phyloP scores from a whole-genome alignment of 2,888 invertebrate species.

The Hermodice carunculata region DNA sequence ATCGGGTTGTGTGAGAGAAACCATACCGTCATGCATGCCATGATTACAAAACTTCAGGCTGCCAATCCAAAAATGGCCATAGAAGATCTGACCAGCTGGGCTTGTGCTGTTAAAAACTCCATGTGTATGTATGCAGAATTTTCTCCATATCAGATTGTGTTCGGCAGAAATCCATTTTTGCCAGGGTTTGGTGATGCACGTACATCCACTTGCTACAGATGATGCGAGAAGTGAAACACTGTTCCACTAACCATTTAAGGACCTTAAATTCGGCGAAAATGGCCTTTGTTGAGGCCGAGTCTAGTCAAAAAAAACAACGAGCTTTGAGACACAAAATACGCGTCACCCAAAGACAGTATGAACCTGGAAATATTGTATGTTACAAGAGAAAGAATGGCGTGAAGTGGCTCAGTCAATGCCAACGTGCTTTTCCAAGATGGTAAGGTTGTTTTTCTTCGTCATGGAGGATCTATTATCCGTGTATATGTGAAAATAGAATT shows the following conservation, averaged over 20 bases:
- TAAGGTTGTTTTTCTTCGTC: not conserved
- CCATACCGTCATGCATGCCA: not conserved
- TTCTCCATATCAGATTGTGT: too few relatives aligned
- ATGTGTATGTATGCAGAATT: too few relatives aligned
- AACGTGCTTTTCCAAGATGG: not conserved
- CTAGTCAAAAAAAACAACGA: not conserved
- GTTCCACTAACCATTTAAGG: too few relatives aligned
- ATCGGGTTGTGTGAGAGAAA: not conserved
- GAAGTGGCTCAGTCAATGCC: not conserved
- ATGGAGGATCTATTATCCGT: not conserved
- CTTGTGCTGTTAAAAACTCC: too few relatives aligned
- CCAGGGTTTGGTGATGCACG: too few relatives aligned
- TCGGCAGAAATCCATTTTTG: too few relatives aligned
- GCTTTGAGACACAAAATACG: not conserved
- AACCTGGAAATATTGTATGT: not conserved
- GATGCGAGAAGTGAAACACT: too few relatives aligned
- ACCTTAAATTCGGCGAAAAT: not conserved
- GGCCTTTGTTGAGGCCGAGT: not conserved
- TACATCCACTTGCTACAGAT: too few relatives aligned
- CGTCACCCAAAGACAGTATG: not conserved
- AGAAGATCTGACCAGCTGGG: too few relatives aligned
- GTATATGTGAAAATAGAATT: not conserved
- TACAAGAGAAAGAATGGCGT: not conserved
- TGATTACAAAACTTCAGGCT: not conserved
- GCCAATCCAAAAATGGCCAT: too few relatives aligned